These are phyloP conservation scores for Mustela lutreola DNA, from an alignment of 2,113 vertebrate species.

Conservation along the genomic window DNA sequence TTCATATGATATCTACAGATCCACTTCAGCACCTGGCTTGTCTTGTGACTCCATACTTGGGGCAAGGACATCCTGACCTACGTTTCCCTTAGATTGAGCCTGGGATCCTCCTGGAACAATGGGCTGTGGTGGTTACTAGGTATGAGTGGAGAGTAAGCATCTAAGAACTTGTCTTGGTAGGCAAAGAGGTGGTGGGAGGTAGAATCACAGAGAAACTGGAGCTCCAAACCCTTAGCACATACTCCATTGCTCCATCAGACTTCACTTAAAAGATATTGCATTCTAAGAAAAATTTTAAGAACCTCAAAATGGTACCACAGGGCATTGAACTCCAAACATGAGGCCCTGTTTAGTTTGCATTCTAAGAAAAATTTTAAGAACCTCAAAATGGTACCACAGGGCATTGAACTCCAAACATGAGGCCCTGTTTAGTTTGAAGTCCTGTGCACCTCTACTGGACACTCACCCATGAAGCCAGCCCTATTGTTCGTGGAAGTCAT, in stretches of 20 bases:
- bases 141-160: too few species aligned
- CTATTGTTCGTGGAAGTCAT: neutral
- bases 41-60: neutral
- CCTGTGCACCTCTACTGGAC: neutral
- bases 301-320: neutral
- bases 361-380: neutral
- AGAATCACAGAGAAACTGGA: neutral
- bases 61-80: neutral
- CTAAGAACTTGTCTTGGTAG: neutral
- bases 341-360: neutral
- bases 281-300: neutral
- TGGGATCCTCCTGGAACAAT: accelerated
- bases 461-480: neutral
- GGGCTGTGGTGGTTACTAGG: neutral
- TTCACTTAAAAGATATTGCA: neutral
- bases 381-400: neutral
- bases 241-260: accelerated
- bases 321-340: neutral
- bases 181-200: neutral
- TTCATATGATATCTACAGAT: neutral
- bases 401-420: neutral
- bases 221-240: neutral
- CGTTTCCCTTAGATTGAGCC: neutral
- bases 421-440: neutral
- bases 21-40: neutral